Evolutionary conservation across 2,113 vertebrate species (phyloP), one percentile per base, ranked within the genome.

Genomic region (Corvus hawaiiensis): DNA sequence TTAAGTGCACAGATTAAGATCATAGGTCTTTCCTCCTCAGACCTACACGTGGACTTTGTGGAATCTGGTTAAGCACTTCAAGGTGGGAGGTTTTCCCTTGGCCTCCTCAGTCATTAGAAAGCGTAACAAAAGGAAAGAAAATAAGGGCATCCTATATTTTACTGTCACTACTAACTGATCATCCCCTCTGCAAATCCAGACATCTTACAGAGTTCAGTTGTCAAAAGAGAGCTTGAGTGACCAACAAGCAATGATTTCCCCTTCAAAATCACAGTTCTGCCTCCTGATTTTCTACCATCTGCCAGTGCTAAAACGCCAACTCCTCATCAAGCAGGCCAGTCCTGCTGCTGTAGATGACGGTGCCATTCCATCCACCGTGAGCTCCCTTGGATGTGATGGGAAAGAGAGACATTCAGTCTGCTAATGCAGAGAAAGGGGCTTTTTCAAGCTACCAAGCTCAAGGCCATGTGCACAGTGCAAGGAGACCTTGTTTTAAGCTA

Each of bases 1-100:
- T 97, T 95, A 97, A 92, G 69, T 10, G n/a, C 64, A 81, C 79
- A 87, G 94, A 93, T 93, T 89, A 96, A 93, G 93, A 96, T 91
- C 88, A 84, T 63, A 79, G 85, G 18, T 82, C 93, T 89, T 73
- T 73, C 74, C 81, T 78, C 27, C 44, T 77, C 15, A 3, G 78
- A 92, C 67, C 82, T 79, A 56, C 46, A 68, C 43, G 87, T 23
- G 80, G 52, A 87, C 83, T 77, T 87, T 39, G 73, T 94, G 78
- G 86, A 96, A 68, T 82, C 43, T 46, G 17, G 41, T 71, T 48
- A 88, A 76, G 69, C 52, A 51, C 32, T 71, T 48, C 35, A 46
- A 94, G 95, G 61, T 89, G 73, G 76, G 85, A 93, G 61, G 56
- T 44, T 89, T 84, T 86, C 49, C 16, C 6, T 63, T 5, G 28